These are phyloP conservation scores for Natator depressus DNA, from an alignment of 2,113 vertebrate species.

Conservation along the genomic window DNA sequence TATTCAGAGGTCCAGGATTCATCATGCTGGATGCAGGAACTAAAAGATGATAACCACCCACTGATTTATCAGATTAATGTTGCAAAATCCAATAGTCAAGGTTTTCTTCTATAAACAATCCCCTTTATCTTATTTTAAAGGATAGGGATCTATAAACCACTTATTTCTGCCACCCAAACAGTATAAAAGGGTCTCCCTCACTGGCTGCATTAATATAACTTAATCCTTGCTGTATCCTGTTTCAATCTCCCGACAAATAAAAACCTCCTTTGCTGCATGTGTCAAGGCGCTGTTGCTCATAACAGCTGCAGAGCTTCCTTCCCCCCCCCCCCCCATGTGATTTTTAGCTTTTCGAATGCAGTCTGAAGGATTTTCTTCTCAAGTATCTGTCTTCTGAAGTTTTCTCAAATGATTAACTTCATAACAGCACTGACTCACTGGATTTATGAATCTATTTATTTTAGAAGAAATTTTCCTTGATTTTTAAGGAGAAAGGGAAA, in stretches of 20 bases:
- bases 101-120: neutral
- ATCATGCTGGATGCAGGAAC: neutral
- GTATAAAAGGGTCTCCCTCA: neutral
- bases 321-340: neutral
- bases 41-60: neutral
- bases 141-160: neutral
- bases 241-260: neutral
- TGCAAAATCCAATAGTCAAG: neutral
- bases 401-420: neutral
- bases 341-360: neutral
- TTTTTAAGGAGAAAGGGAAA: neutral
- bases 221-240: neutral
- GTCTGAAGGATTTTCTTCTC: neutral
- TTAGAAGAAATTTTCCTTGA: neutral
- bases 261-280: constrained; percentile 33
- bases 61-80: neutral
- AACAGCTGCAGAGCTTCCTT: neutral
- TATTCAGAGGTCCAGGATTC: neutral
- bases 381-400: neutral
- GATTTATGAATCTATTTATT: neutral
- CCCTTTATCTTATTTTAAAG: neutral
- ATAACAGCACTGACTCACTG: neutral
- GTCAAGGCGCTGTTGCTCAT: neutral
- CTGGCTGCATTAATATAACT: neutral
- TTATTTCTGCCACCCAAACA: neutral